Base-by-base conservation (phyloP, 2,888 invertebrate genomes). In the Micropterix aruncella region DNA sequence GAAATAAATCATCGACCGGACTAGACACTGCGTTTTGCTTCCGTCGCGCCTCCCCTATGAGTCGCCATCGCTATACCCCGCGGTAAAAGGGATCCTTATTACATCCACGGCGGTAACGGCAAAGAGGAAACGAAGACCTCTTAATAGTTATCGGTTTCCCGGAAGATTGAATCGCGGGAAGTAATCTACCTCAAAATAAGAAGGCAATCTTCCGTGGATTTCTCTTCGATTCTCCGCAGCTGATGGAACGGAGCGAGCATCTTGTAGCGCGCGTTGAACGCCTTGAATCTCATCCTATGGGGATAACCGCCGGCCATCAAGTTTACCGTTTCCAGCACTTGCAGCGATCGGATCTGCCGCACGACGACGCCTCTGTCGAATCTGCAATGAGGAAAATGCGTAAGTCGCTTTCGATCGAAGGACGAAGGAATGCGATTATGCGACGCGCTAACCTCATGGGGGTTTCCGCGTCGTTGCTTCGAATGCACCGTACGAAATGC, bases 251-350 rank as follows among this genome's bases (percentile, higher is more conserved):
- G 83, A 44, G 86, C 89, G 54, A 93, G 68, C 57, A 90, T 76
- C 52, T 86, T 77, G 67, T 94, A 95, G 18, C 93, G 77, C 1
- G 79, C 75, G 60, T 85, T 85, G 66, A 94, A 94, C 36, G 89
- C 89, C 60, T 90, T 92, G 65, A 93, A 94, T 17, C 93, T 77
- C 91, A 94, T 90, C 54, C 92, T 77, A 62, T 95, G 94, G 18
- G 94, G 94, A 64, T 88, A 92, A 5, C 93, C 93, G 56, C 88
- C 88, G 12, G 92, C 91, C 93, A 94, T 94, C 48, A 95, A 69
- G 62, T 93, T 92, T 15, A 93, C 91, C 38, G 94, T 94, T 68
- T 95, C 94, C 43, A 94, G 68, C n/a, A 93, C 83, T 63, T 87
- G 86, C 43, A 94, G 73, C 1, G 93, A 89, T 40, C 93, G 77